Conservation (phyloP, 2,888 invertebrate genomes). For the Melipona bicolor region DNA sequence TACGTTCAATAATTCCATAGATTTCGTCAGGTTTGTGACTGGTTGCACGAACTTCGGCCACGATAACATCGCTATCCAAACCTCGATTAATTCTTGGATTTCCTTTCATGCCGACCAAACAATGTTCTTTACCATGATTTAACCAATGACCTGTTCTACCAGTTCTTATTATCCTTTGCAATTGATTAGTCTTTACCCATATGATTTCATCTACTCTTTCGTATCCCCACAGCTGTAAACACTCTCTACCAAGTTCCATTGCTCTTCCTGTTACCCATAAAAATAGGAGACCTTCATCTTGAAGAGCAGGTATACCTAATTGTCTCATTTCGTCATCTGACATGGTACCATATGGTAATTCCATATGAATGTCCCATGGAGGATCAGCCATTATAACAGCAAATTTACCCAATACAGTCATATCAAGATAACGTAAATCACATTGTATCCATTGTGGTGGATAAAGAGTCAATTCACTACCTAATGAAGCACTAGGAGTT, state of each 20-base stretch:
- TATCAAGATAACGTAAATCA: constrained; percentile 95
- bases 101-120: constrained; percentile 98
- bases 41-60: constrained; percentile 98
- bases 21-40: constrained; percentile 99
- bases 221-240: constrained; percentile 98
- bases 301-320: constrained; percentile 95
- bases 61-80: constrained; percentile 98
- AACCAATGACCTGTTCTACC: constrained; percentile 99
- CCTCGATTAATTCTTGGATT: constrained; percentile 96
- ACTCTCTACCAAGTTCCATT: constrained; percentile 98
- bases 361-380: constrained; percentile 99
- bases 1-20: constrained; percentile 98
- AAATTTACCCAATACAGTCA: constrained; percentile 97
- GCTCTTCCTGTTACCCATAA: constrained; percentile 99
- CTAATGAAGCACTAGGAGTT: constrained; percentile 76
- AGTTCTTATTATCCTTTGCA: constrained; percentile 98
- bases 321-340: constrained; percentile 99
- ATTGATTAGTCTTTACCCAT: constrained; percentile 99
- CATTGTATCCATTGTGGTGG: constrained; percentile 99
- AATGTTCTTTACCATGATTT: constrained; percentile 99
- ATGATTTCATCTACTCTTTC: constrained; percentile 98
- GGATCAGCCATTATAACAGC: constrained; percentile 99
- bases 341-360: constrained; percentile 99
- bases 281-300: constrained; percentile 98
- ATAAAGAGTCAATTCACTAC: constrained; percentile 88